Evolutionary conservation across 1,140 invertebrate genomes (phyloP).

Genomic region (Adoxophyes honmai): DNA sequence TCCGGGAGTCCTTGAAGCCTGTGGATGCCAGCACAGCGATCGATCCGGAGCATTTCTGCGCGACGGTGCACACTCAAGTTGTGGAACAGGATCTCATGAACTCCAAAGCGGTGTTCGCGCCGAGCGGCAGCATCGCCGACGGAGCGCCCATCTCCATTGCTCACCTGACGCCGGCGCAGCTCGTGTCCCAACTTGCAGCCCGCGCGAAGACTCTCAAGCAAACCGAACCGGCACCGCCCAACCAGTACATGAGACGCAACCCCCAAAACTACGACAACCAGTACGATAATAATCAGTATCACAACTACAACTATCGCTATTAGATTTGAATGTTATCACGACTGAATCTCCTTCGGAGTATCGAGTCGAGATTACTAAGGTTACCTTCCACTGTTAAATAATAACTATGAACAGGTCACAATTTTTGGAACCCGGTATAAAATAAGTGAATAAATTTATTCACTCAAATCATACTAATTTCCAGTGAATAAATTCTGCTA

Average conservation of each 20-base stretch:
- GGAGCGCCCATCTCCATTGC: slow-evolving; percentile 58
- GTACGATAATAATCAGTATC: slow-evolving; percentile 44
- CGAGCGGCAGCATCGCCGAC: slow-evolving; percentile 44
- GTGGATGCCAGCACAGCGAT: slow-evolving; percentile 34
- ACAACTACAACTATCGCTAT: slow-evolving; percentile 49
- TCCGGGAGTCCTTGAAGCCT: slow-evolving; percentile 43
- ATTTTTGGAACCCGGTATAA: too few relatives aligned
- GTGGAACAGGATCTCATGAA: slow-evolving; percentile 60
- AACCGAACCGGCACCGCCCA: slow-evolving; percentile 29
- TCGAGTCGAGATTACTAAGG: too few relatives aligned
- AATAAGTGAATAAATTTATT: too few relatives aligned
- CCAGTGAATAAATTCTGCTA: too few relatives aligned
- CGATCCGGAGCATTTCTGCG: slow-evolving; percentile 41
- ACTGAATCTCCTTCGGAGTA: too few relatives aligned
- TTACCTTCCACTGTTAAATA: too few relatives aligned
- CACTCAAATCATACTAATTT: too few relatives aligned
- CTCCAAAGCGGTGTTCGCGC: slow-evolving; percentile 59
- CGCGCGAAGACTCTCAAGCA: slow-evolving; percentile 65
- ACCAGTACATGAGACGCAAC: slow-evolving; percentile 30
- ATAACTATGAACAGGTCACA: too few relatives aligned
- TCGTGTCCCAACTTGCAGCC: slow-evolving; percentile 65
- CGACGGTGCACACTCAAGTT: slow-evolving; percentile 62
- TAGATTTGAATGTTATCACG: too few relatives aligned
- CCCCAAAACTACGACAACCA: slow-evolving; percentile 27
- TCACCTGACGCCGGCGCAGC: slow-evolving; percentile 65